These are phyloP conservation scores for Muraenolepis orangiensis DNA, from an alignment of 2,797 vertebrate species.

Conservation along the genomic window DNA sequence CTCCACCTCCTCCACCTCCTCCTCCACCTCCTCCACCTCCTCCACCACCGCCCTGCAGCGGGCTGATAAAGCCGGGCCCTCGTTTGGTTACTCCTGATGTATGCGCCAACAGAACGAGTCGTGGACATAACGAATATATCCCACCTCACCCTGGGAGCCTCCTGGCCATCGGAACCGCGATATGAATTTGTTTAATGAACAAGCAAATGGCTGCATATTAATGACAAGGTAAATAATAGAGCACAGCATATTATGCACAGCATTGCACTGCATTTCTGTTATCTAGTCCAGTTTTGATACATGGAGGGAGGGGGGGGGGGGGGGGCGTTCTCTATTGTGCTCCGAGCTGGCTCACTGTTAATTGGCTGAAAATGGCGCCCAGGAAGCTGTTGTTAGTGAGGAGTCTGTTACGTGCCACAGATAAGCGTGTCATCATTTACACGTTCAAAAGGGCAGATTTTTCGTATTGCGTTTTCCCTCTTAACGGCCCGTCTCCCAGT, in stretches of 20 bases:
- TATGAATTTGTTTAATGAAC: background rate
- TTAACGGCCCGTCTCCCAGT: no score
- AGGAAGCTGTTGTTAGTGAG: no score
- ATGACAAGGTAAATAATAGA: conserved; percentile 47
- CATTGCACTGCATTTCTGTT: no score
- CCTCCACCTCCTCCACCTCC: background rate
- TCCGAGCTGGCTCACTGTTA: no score
- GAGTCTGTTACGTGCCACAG: no score
- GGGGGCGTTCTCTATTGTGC: no score
- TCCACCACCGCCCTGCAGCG: background rate
- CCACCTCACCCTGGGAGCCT: background rate
- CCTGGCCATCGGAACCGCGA: background rate
- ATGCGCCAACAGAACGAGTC: background rate
- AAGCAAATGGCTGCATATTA: background rate
- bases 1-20: background rate
- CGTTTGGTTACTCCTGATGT: background rate
- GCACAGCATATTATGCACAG: no score
- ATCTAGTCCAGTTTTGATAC: conserved; percentile 12
- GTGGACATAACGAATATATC: background rate
- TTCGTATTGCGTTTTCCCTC: no score
- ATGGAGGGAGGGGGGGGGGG: no score
- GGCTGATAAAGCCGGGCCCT: background rate
- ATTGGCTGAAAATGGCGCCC: no score
- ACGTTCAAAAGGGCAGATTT: no score
- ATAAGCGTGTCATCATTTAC: no score